Conservation (phyloP, 2,888 invertebrate species). For the Drosophila formosana region DNA sequence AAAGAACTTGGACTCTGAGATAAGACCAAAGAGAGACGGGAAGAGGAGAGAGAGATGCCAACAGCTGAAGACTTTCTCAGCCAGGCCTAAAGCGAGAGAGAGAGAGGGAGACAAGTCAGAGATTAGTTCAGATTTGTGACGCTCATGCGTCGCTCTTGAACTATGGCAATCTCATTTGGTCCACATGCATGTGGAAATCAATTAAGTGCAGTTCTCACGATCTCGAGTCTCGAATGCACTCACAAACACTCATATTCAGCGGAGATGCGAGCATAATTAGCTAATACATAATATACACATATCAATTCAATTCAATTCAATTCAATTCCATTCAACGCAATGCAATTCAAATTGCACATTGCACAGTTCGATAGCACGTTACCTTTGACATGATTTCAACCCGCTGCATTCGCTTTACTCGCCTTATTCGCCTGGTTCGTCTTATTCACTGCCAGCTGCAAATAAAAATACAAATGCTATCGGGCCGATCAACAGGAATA, state of each 20-base stretch:
- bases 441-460: background rate
- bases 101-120: background rate
- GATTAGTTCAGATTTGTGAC: slow-evolving; percentile 61
- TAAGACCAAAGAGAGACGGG: slow-evolving; percentile 37
- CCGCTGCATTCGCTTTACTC: background rate
- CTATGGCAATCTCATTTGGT: slow-evolving; percentile 69
- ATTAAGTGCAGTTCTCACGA: slow-evolving; percentile 85
- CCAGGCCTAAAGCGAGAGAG: background rate
- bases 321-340: too few species aligned
- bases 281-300: slow-evolving; percentile 1
- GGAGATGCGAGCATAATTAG: slow-evolving; percentile 11
- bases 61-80: slow-evolving; percentile 10
- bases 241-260: background rate
- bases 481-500: slow-evolving; percentile 3
- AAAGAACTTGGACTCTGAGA: slow-evolving; percentile 50
- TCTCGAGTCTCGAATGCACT: slow-evolving; percentile 53
- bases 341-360: background rate
- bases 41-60: background rate
- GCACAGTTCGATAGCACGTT: slow-evolving; percentile 2
- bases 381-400: slow-evolving; percentile 20
- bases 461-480: background rate
- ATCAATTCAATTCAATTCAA: background rate
- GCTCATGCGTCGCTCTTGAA: slow-evolving; percentile 65
- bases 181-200: slow-evolving; percentile 84
- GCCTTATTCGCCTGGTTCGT: background rate